Base-by-base conservation (phyloP, 2,113 vertebrate genomes). In the Aptenodytes forsteri region DNA sequence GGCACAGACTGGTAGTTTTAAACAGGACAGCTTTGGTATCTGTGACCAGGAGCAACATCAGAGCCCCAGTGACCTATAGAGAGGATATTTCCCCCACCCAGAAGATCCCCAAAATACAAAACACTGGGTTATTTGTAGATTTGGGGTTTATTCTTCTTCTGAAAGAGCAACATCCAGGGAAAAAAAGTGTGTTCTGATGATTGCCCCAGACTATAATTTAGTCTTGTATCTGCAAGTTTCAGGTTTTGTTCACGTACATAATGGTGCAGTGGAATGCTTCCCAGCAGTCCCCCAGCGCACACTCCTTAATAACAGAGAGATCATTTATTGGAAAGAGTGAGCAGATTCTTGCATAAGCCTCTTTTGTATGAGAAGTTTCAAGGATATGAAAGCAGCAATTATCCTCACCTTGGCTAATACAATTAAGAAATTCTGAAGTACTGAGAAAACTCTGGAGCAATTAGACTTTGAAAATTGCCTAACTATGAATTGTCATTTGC, bases 341-440 rank as follows among this genome's bases (percentile, higher is more conserved):
- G 87, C 81, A 97, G 84, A 92, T 89, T 94, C 95, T 96, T 96
- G 91, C 92, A 97, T 95, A 97, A 97, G 94, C 86, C 87, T 92
- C 92, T 96, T 97, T 96, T 97, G 94, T 97, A 82, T n/a, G 56
- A 93, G 83, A 75, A 92, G 83, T 91, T 93, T 94, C 95, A 94
- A 87, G 94, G 80, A 65, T 94, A 93, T 92, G 96, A 97, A 97
- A 95, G 96, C 95, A 92, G 92, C 95, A 96, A 96, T 97, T 97
- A 96, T 95, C 88, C 91, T 96, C 92, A 97, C 96, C 86, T 92
- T 94, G 83, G 95, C 86, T 96, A 97, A 96, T 97, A 93, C 89
- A 97, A 97, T 97, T 97, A 97, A 97, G 95, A 93, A 95, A 93
- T 94, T 91, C 91, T 94, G 69, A 96, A 87, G 73, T 76, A 71